These are phyloP conservation scores for Rhynchophorus ferrugineus DNA, from an alignment of 1,140 invertebrate species.

Conservation along the genomic window DNA sequence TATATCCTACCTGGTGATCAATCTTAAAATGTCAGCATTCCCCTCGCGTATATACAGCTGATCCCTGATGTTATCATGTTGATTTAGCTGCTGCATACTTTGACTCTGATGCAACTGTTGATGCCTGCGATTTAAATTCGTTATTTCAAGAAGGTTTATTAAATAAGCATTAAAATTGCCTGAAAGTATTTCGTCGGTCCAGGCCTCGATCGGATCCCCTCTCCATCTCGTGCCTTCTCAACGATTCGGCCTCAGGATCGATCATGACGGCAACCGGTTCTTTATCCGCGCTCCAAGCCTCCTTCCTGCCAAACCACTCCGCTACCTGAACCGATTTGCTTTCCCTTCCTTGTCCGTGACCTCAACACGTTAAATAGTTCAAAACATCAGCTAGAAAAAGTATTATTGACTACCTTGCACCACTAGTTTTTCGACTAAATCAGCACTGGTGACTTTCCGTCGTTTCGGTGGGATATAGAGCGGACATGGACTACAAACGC, in stretches of 20 bases:
- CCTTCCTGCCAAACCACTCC: conserved; percentile 56
- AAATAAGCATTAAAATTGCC: not conserved
- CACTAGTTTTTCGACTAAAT: conserved; percentile 26
- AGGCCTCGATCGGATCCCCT: conserved; percentile 56
- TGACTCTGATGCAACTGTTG: conserved; percentile 9
- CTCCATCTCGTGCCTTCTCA: conserved; percentile 65
- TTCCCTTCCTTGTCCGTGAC: conserved; percentile 48
- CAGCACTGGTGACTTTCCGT: conserved; percentile 26
- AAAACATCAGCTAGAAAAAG: too few species aligned
- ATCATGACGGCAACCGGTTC: conserved; percentile 41
- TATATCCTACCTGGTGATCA: conserved; percentile 63
- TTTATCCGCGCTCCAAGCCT: conserved; percentile 41
- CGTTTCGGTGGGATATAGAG: conserved; percentile 66
- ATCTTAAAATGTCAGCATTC: conserved; percentile 69
- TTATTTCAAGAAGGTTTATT: not conserved
- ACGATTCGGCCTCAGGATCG: conserved; percentile 56
- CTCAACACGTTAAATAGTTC: too few species aligned
- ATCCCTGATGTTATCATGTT: conserved; percentile 46
- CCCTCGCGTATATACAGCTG: conserved; percentile 73
- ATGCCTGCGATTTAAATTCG: not conserved
- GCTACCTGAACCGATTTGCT: conserved; percentile 63
- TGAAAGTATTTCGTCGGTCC: conserved; percentile 11
- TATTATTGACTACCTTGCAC: conserved; percentile 18
- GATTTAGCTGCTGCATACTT: conserved; percentile 19
- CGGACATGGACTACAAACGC: conserved; percentile 72